Evolutionary conservation across 2,113 vertebrate genomes (phyloP).

Genomic region (Pao palembangensis): DNA sequence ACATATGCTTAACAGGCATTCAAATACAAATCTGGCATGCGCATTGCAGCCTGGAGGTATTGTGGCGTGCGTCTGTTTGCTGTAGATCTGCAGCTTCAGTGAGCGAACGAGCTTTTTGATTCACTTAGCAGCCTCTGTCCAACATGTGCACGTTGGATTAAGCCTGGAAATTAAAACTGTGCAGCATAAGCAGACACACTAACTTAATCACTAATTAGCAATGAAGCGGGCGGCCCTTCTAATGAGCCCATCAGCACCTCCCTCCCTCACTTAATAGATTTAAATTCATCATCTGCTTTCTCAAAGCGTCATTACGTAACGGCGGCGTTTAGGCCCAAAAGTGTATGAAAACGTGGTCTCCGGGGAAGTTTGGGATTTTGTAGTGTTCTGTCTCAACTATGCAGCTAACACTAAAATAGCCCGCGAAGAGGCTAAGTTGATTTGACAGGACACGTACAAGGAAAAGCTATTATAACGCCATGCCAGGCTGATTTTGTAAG

Average conservation of each 20-base stretch:
- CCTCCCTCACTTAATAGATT: slow-evolving; percentile 31
- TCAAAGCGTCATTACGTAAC: slow-evolving; percentile 13
- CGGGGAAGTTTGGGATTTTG: slow-evolving; percentile 11
- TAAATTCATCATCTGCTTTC: slow-evolving; percentile 30
- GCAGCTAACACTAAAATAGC: slow-evolving; percentile 60
- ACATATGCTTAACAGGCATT: slow-evolving; percentile 6
- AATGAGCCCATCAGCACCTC: slow-evolving; percentile 57
- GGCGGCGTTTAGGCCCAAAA: slow-evolving; percentile 9
- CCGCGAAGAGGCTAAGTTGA: slow-evolving; percentile 61
- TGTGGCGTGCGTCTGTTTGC: slow-evolving; percentile 30
- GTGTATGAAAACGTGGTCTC: slow-evolving; percentile 20
- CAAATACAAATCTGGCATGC: too few species aligned
- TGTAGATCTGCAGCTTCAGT: slow-evolving; percentile 38
- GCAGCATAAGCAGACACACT: slow-evolving; percentile 16
- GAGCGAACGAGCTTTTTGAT: slow-evolving; percentile 48
- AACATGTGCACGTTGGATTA: slow-evolving; percentile 58
- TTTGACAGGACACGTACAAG: slow-evolving; percentile 70
- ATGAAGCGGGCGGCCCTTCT: slow-evolving; percentile 22
- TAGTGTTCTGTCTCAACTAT: slow-evolving; percentile 43
- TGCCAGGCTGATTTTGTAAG: slow-evolving; percentile 52
- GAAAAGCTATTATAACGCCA: slow-evolving; percentile 67
- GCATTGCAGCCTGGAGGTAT: slow-evolving; percentile 24
- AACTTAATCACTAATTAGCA: slow-evolving; percentile 39
- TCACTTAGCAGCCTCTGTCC: slow-evolving; percentile 67
- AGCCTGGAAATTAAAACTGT: slow-evolving; percentile 41